A percentile compares a stretch with the other conserved stretches of the same genome.
Conservation (phyloP, 2,797 vertebrate species). For the Manis pentadactyla region DNA sequence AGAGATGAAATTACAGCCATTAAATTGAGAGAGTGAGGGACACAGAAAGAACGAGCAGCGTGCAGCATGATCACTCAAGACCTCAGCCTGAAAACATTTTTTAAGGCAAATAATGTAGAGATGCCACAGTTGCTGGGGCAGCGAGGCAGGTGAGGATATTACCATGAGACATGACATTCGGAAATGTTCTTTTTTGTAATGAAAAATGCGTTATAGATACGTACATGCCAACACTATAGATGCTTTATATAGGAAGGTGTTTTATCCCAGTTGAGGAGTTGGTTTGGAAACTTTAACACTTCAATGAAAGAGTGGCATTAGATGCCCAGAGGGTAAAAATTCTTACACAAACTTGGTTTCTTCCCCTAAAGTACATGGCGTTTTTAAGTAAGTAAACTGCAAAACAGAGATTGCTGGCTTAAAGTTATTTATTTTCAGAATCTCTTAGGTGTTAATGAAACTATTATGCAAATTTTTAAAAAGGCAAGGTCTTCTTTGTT, state of each 20-base stretch:
- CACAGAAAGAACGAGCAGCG: no score
- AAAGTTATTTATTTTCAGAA: conserved; percentile 25
- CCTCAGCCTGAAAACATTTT: not conserved
- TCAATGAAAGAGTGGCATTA: no score
- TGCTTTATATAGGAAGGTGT: accelerated
- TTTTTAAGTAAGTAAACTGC: not conserved
- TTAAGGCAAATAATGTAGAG: not conserved
- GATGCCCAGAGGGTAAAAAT: not conserved
- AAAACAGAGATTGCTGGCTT: not conserved
- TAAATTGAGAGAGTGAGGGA: not conserved
- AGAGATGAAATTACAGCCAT: not conserved
- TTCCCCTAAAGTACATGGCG: not conserved
- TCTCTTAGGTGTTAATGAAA: conserved; percentile 41
- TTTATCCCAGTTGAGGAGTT: not conserved
- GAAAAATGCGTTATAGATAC: accelerated
- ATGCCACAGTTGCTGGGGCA: not conserved
- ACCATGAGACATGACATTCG: no score
- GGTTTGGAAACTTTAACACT: not conserved
- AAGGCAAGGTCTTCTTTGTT: not conserved
- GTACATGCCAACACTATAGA: not conserved
- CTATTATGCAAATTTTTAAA: not conserved
- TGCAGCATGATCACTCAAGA: not conserved
- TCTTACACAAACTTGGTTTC: not conserved
- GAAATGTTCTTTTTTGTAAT: not conserved
- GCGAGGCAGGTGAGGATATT: not conserved